Evolutionary conservation across 2,797 vertebrate species (phyloP).

Genomic region (Cynopterus sphinx): DNA sequence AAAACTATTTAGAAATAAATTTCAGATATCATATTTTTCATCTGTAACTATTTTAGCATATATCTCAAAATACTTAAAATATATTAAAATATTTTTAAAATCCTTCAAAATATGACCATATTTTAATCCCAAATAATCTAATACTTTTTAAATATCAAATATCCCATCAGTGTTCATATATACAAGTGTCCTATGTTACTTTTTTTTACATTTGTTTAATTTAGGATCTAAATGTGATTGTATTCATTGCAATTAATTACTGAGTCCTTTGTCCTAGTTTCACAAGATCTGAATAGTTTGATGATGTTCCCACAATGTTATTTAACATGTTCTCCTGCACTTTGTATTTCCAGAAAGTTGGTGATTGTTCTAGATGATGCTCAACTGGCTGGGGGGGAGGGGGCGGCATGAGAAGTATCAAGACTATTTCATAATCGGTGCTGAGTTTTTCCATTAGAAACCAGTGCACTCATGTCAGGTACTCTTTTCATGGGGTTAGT

Average conservation of each 20-base stretch:
- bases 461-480: background rate
- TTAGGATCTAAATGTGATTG: background rate
- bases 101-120: background rate
- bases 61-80: slow-evolving; percentile 2
- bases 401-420: background rate
- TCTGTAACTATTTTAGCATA: background rate
- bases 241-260: slow-evolving; percentile 19
- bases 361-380: background rate
- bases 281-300: background rate
- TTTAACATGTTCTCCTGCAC: background rate
- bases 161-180: background rate
- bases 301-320: background rate
- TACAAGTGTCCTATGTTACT: background rate
- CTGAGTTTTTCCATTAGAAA: background rate
- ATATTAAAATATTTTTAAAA: background rate
- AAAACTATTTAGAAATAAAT: slow-evolving; percentile 29
- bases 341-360: background rate
- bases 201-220: background rate
- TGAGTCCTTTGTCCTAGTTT: background rate
- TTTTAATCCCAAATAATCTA: background rate
- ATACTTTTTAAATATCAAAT: background rate
- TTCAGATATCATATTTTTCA: background rate
- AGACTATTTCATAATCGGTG: background rate
- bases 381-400: background rate
- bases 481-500: background rate